Conservation (phyloP, 2,888 invertebrate genomes). For the Cistogaster globosa region DNA sequence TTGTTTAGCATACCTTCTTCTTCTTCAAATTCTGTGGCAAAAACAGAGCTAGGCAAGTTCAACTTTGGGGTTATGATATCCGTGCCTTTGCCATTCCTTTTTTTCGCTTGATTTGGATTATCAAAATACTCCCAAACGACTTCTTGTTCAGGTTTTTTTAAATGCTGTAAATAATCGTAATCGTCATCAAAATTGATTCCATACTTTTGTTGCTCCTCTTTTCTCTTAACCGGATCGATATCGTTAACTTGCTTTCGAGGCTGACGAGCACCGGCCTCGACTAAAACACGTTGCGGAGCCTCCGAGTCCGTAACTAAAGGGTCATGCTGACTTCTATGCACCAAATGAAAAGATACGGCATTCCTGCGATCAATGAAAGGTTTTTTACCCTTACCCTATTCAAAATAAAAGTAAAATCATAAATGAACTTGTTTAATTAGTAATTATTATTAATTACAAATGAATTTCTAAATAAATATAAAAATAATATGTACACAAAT, state of each 20-base stretch:
- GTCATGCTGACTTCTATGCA: conserved; percentile 97
- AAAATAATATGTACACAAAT: not conserved
- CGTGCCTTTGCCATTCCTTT: conserved; percentile 70
- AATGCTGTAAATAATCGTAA: conserved; percentile 96
- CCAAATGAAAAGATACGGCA: conserved; percentile 94
- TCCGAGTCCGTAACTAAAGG: conserved; percentile 94
- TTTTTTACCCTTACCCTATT: conserved; percentile 81
- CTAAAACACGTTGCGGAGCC: conserved; percentile 93
- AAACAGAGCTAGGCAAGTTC: conserved; percentile 92
- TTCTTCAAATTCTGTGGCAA: conserved; percentile 94
- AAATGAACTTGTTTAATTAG: not conserved
- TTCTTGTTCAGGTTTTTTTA: conserved; percentile 83
- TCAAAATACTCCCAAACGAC: conserved; percentile 83
- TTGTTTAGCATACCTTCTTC: conserved; percentile 86
- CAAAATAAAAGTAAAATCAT: not conserved
- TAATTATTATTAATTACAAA: no score
- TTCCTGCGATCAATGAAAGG: conserved; percentile 95
- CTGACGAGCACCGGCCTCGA: conserved; percentile 83
- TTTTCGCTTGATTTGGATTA: conserved; percentile 79
- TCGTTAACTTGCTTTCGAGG: conserved; percentile 68
- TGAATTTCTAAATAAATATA: no score
- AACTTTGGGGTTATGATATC: conserved; percentile 80
- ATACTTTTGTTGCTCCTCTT: conserved; percentile 91
- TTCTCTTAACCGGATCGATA: conserved; percentile 84
- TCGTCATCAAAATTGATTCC: conserved; percentile 97